Base-by-base conservation (phyloP, 1,140 invertebrate genomes). In the Drosophila sechellia region DNA sequence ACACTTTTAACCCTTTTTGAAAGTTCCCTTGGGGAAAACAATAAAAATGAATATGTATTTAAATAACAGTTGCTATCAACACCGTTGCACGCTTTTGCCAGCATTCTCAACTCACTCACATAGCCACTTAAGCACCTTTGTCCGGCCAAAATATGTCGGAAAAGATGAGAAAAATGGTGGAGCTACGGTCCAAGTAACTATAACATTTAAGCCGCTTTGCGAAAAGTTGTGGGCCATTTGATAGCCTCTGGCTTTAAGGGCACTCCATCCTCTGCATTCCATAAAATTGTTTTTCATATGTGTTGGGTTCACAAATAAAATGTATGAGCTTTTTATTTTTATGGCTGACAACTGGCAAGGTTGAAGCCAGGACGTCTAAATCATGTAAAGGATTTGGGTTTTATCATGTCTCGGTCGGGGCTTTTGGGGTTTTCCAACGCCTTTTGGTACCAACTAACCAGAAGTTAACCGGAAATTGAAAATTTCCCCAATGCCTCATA, bases 161-260 rank as follows among this genome's bases (percentile, higher is more conserved):
- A 37, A 54, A 46, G 53, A 43, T 17, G 54, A 45, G 40, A 48
- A 35, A 45, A 43, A 22, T 20, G 40, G 43, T 43, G 58, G 46
- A 61, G 48, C 20, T 64, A 52, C 27, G 52, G 78, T 71, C 64
- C 54, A 70, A 81, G 83, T 87, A 87, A 86, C 83, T 86, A 87
- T 87, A 87, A 79, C 70, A 89, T 78, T 86, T 86, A 86, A 86
- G 84, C 83, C 50, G 83, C 76, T 86, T 77, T 86, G 53, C 55
- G 27, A 86, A 87, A 87, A 87, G 69, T 86, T 81, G 78, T 70
- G 65, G 39, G 75, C 56, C 81, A 81, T 53, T 81, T 87, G 83
- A 81, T 87, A 76, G 81, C 75, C 70, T 34, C 42, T 70, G 50
- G 64, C 50, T 56, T 12, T 15, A 5, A 5, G 22, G 15, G 37